Evolutionary conservation across 92 coral and sea anemone species (phyloP).

Genomic region (Blastomussa wellsi): DNA sequence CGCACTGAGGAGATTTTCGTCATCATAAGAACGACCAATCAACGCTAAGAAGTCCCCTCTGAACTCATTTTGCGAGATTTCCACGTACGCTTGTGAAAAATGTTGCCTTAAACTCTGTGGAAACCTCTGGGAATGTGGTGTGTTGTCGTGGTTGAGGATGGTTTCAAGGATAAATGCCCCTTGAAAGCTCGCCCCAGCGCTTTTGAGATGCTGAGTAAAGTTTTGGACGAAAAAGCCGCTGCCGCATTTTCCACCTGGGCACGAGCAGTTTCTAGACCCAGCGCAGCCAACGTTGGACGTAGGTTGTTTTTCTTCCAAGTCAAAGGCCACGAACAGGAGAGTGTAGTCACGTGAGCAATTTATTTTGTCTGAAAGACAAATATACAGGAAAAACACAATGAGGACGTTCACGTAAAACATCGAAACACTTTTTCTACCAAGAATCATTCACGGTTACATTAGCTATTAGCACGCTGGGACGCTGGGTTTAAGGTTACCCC

Average conservation of each 20-base stretch:
- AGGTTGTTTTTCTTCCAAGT: slow-evolving; percentile 35
- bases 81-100: neutral
- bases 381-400: neutral
- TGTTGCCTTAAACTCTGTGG: neutral
- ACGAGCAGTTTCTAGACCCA: slow-evolving; percentile 12
- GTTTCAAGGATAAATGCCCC: slow-evolving; percentile 73
- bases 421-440: no score
- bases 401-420: neutral
- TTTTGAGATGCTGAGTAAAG: slow-evolving; percentile 36
- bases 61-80: slow-evolving; percentile 16
- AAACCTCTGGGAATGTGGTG: slow-evolving; percentile 38
- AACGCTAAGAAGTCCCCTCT: slow-evolving; percentile 50
- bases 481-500: no score
- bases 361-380: neutral
- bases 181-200: slow-evolving; percentile 37
- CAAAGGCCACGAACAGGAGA: slow-evolving; percentile 73
- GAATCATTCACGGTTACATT: no score
- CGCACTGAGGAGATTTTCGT: slow-evolving; percentile 10
- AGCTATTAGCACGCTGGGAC: no score
- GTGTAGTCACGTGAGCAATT: slow-evolving; percentile 44
- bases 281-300: slow-evolving; percentile 12
- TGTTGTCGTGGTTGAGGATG: slow-evolving; percentile 63
- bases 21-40: slow-evolving; percentile 29
- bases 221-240: slow-evolving; percentile 48
- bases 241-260: slow-evolving; percentile 47